phyloP scores from a whole-genome alignment of 1,140 invertebrate genomes.

The Rhyacophila brunnea region DNA sequence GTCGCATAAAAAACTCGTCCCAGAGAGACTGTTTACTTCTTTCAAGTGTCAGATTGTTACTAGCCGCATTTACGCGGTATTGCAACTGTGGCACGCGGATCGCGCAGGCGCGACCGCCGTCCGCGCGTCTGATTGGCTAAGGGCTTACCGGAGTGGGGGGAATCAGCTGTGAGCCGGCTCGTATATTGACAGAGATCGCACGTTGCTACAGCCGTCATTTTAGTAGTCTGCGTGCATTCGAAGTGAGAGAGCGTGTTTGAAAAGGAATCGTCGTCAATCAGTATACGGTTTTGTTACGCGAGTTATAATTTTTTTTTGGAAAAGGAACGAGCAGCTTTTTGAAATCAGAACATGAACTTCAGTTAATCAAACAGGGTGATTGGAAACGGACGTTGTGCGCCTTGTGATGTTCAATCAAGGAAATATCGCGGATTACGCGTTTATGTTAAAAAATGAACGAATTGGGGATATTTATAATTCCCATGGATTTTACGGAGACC shows the following conservation, averaged over 20 bases:
- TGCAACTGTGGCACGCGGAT: not conserved
- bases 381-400: too few relatives aligned
- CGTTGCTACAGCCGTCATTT: slow-evolving; percentile 47
- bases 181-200: slow-evolving; percentile 54
- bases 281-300: slow-evolving; percentile 9
- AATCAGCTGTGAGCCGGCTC: slow-evolving; percentile 50
- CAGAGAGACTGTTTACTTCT: slow-evolving; percentile 14
- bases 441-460: too few relatives aligned
- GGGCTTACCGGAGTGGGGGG: slow-evolving; percentile 39
- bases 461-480: too few relatives aligned
- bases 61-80: slow-evolving; percentile 1
- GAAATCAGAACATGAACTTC: too few relatives aligned
- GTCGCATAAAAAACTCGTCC: too few relatives aligned
- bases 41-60: slow-evolving; percentile 23
- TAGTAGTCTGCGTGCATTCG: slow-evolving; percentile 35
- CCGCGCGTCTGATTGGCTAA: slow-evolving; percentile 7
- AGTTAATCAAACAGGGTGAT: too few relatives aligned
- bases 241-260: slow-evolving; percentile 40
- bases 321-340: not conserved
- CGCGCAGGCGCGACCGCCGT: slow-evolving; percentile 4
- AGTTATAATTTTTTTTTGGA: slow-evolving; percentile 12
- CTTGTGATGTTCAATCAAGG: too few relatives aligned
- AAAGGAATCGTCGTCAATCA: not conserved
- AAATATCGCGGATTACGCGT: too few relatives aligned
- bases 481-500: too few relatives aligned